phyloP scores from a whole-genome alignment of 2,113 vertebrate genomes.

The Saimiri boliviensis region DNA sequence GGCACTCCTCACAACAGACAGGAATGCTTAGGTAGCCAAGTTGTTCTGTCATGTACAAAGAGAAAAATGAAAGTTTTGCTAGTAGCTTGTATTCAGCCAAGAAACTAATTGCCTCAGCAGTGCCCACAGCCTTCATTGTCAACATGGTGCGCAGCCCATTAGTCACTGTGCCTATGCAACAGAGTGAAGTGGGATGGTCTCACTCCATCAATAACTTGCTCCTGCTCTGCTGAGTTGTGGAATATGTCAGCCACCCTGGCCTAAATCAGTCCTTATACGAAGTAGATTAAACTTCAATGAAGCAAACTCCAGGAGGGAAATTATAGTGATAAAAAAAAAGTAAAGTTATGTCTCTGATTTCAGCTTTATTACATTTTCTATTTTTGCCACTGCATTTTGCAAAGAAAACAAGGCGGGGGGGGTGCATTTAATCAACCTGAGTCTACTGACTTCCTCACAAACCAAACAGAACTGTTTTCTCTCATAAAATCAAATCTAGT shows the following conservation, averaged over 20 bases:
- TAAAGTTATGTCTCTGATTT: slow-evolving; percentile 58
- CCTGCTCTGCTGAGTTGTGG: background rate
- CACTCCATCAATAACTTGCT: background rate
- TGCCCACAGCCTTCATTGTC: background rate
- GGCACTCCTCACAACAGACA: background rate
- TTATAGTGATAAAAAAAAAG: slow-evolving; percentile 48
- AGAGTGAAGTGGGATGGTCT: background rate
- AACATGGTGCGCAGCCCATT: background rate
- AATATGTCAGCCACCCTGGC: background rate
- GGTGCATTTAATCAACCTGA: slow-evolving; percentile 18
- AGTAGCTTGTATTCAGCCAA: background rate
- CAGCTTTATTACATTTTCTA: slow-evolving; percentile 61
- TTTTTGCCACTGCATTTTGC: slow-evolving; percentile 36
- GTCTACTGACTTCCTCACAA: slow-evolving; percentile 40
- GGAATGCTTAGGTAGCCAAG: background rate
- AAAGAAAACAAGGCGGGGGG: background rate
- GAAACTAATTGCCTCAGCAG: background rate
- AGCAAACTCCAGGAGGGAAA: slow-evolving; percentile 56
- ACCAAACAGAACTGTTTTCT: slow-evolving; percentile 50
- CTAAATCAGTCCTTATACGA: slow-evolving; percentile 17
- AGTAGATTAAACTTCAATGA: slow-evolving; percentile 55
- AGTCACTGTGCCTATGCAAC: background rate
- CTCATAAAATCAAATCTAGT: slow-evolving; percentile 70
- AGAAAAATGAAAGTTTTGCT: background rate
- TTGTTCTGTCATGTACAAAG: background rate